Base-by-base conservation (phyloP, 2,888 invertebrate species). In the Caenorhabditis virilis region DNA sequence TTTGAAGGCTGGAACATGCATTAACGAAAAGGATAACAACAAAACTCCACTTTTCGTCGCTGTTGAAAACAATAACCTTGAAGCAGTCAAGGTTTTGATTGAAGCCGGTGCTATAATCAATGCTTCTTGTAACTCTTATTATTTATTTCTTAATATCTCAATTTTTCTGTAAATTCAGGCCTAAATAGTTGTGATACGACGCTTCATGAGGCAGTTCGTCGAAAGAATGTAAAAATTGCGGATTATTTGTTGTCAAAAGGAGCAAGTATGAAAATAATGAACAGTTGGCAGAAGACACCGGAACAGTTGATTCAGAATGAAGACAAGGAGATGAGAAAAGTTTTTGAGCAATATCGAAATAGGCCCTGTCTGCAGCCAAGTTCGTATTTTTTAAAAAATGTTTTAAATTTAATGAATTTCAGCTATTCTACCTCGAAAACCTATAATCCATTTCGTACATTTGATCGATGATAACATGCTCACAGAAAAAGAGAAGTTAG, bases 61-160 rank as follows among this genome's bases (percentile, higher is more conserved):
- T 0, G 69, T 64, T 5, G 49, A 57, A 36, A 20, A 56, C 0
- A 54, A 59, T 5, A 49, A 54, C 2, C 16, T 66, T 15, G 62
- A 60, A 27, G 62, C 68, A 16, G 68, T 53, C 16, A 26, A 66
- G 35, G 36, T 65, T 26, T 46, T 72, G 4, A 57, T 72, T 2
- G 69, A 72, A 30, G 59, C 65, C 26, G 69, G 66, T 16, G 72
- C 72, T 1, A 43, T 72, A 5, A 66, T 72, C n/a, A 69, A 72
- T 60, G 72, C 69, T 1, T 35, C 45, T 25, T 72, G 72, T 72
- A 26, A 48, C 52, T 46, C 16, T 25, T 39, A 11, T n/a, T n/a
- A 39, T 39, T 6, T 7, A 39, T 23, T 20, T 23, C 7, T 47
- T 18, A 7, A 49, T 5, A 20, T 22, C 3, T 5, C 2, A 11